phyloP scores from a whole-genome alignment of 2,888 invertebrate genomes.

The Malthinus flaveolus region DNA sequence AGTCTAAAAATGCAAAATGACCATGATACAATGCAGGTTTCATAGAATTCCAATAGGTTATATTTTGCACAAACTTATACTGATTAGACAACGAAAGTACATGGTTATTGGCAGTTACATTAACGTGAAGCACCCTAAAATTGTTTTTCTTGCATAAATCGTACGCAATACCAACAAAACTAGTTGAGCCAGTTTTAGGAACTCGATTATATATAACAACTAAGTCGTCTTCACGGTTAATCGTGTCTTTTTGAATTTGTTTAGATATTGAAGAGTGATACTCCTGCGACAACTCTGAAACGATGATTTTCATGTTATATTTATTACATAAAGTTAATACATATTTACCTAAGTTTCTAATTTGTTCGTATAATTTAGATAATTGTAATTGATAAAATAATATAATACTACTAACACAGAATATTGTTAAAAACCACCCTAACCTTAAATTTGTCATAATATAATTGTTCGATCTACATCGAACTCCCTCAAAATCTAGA shows the following conservation, averaged over 20 bases:
- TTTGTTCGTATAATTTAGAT: slow-evolving; percentile 33
- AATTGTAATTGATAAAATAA: slow-evolving; percentile 35
- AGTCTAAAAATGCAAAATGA: slow-evolving; percentile 95
- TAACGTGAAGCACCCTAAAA: slow-evolving; percentile 90
- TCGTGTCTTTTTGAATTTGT: slow-evolving; percentile 8
- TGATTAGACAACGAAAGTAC: slow-evolving; percentile 93
- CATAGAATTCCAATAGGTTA: slow-evolving; percentile 85
- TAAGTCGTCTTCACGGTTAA: slow-evolving; percentile 63
- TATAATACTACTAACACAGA: slow-evolving; percentile 31
- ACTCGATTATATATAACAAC: slow-evolving; percentile 94
- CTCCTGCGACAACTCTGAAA: slow-evolving; percentile 21
- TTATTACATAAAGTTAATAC: not conserved
- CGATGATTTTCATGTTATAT: not conserved
- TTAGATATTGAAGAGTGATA: not conserved
- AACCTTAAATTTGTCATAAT: slow-evolving; percentile 37
- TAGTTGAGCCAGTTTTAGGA: slow-evolving; percentile 96
- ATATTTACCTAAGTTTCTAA: slow-evolving; percentile 33
- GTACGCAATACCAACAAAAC: slow-evolving; percentile 90
- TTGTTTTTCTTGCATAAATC: slow-evolving; percentile 80
- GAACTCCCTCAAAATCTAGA: too few species aligned
- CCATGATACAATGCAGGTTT: slow-evolving; percentile 97
- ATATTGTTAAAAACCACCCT: slow-evolving; percentile 34
- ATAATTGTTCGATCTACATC: too few species aligned
- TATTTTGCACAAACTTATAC: slow-evolving; percentile 83
- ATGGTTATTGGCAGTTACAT: slow-evolving; percentile 94